Evolutionary conservation across 2,113 vertebrate species (phyloP), one percentile per base, ranked within the genome.

Genomic region (Pachypanchax playfairii): DNA sequence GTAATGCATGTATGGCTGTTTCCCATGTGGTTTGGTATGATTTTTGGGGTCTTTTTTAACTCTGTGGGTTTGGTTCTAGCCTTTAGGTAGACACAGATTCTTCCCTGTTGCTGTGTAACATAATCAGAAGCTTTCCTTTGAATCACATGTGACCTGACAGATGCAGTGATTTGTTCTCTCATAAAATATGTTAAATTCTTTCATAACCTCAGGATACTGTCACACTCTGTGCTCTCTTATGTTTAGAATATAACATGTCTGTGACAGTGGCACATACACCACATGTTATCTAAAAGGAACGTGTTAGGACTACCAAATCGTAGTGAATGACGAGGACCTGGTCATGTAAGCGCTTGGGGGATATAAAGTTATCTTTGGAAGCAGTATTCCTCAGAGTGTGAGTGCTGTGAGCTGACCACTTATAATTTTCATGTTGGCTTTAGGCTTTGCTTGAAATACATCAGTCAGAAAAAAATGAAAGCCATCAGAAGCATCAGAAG

Each of bases 401-500:
- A 63, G 36, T 49, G 29, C 42, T 24, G 60, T 5, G 9, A 63
- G 41, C 28, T 58, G 62, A 55, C 58, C 61, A 26, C 35, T 17
- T 12, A 44, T 68, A 39, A 57, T 75, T 73, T 86, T 81, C 44
- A 61, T 71, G 66, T 58, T 76, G 31, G 73, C 61, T 70, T 83
- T 28, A 65, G 63, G 42, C 47, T 46, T 68, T 47, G 54, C 65
- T 75, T 70, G 79, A 85, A 82, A 82, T 80, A 81, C 61, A 82
- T 82, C 80, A 76, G 64, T 83, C 61, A 70, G 50, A 59, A 28
- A 75, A 59, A 83, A 65, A 58, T 54, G 65, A 60, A 42, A 6
- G 44, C 39, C 65, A 75, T 83, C 47, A 79, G 69, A 76, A 51
- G 48, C 50, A 47, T 42, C 42, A 44, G 51, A 70, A 60, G 66